phyloP scores from a whole-genome alignment of 2,113 vertebrate species.

The Galbula dea region DNA sequence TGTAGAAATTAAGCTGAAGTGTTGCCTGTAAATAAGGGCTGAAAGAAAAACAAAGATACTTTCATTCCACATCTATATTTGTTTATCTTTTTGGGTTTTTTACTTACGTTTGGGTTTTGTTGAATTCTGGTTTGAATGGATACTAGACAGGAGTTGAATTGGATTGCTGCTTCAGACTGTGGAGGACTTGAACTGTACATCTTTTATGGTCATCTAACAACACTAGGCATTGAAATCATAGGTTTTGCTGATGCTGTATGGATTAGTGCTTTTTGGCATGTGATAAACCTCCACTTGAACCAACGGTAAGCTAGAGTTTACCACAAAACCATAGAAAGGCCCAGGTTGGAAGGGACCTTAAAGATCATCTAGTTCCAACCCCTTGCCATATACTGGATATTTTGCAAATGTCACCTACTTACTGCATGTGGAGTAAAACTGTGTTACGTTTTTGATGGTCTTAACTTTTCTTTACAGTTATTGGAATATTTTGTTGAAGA shows the following conservation, averaged over 20 bases:
- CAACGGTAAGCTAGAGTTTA: background rate
- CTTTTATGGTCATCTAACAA: background rate
- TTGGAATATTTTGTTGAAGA: conserved; percentile 93
- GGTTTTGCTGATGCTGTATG: background rate
- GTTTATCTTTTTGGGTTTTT: background rate
- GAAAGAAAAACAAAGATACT: background rate
- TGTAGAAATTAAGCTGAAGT: background rate
- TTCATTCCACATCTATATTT: background rate
- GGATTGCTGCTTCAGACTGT: background rate
- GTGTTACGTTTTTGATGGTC: background rate
- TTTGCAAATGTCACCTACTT: background rate
- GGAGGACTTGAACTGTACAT: background rate
- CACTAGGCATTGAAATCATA: background rate
- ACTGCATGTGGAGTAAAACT: background rate
- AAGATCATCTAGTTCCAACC: too few species aligned
- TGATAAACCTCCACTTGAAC: background rate
- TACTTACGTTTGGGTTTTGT: background rate
- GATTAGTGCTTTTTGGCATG: background rate
- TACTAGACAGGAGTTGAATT: background rate
- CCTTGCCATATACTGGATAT: background rate
- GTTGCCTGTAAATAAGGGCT: rapidly evolving
- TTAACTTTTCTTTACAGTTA: conserved; percentile 74
- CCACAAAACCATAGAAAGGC: too few species aligned
- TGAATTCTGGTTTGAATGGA: background rate
- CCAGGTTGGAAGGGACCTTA: too few species aligned